Evolutionary conservation across 2,797 vertebrate genomes (phyloP).

Genomic region (Hemitrygon akajei): DNA sequence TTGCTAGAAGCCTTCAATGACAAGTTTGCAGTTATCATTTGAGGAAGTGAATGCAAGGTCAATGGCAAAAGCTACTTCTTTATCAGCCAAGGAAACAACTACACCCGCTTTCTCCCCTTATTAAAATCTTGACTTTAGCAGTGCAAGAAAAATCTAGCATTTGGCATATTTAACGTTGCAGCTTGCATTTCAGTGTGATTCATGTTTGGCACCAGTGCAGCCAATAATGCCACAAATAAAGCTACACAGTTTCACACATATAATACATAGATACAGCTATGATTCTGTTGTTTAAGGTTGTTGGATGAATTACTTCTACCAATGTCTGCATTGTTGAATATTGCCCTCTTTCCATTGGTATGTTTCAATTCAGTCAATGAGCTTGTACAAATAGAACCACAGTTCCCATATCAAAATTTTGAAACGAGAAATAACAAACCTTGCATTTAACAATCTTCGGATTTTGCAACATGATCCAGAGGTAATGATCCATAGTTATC

Average conservation of each 20-base stretch:
- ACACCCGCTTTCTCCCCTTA: not conserved
- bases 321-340: not conserved
- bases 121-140: not conserved
- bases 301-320: not conserved
- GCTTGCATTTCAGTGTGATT: not conserved
- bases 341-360: not conserved
- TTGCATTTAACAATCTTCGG: not conserved
- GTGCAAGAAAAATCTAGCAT: not conserved
- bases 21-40: not conserved
- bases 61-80: not conserved
- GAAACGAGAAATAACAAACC: not conserved
- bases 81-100: not conserved
- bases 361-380: not conserved
- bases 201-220: not conserved
- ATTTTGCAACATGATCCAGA: not conserved
- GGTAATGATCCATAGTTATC: not conserved
- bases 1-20: not conserved
- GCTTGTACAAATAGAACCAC: not conserved
- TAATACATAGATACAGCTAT: too few species aligned
- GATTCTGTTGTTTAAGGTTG: not conserved
- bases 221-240: not conserved
- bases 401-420: not conserved
- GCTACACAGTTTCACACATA: not conserved
- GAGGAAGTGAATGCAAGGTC: not conserved
- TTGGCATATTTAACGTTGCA: not conserved